phyloP scores from a whole-genome alignment of 2,888 invertebrate species.

The Diachrysia chrysitis region DNA sequence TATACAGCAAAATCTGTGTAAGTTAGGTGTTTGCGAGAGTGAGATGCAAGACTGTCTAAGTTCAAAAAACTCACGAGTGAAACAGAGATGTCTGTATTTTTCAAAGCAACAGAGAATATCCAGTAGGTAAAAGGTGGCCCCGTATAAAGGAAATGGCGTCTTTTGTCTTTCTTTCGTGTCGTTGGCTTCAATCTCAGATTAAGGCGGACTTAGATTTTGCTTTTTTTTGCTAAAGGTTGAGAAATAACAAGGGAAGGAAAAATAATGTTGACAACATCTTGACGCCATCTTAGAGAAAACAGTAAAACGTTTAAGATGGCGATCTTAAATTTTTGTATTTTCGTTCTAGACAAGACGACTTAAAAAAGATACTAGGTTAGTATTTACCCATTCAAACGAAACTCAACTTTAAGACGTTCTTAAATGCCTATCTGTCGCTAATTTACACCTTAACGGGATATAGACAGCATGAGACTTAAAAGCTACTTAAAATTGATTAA shows the following conservation, averaged over 20 bases:
- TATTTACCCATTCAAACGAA: too few relatives aligned
- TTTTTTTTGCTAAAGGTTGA: constrained; percentile 3
- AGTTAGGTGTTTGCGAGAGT: neutral
- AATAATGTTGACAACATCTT: too few relatives aligned
- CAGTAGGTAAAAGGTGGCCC: neutral
- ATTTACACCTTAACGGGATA: too few relatives aligned
- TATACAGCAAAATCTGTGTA: neutral
- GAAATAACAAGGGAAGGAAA: neutral
- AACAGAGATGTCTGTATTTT: neutral
- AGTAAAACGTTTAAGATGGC: too few relatives aligned
- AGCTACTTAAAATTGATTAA: too few relatives aligned
- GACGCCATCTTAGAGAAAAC: too few relatives aligned
- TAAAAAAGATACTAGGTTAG: too few relatives aligned
- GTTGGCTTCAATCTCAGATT: constrained; percentile 1
- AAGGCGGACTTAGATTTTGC: neutral
- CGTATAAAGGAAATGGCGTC: neutral
- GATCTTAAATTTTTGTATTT: too few relatives aligned
- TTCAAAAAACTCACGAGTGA: neutral
- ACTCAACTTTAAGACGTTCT: too few relatives aligned
- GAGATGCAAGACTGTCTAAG: neutral
- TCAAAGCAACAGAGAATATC: neutral
- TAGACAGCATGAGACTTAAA: too few relatives aligned
- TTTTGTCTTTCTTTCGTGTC: neutral
- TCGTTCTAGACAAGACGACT: too few relatives aligned
- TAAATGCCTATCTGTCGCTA: too few relatives aligned